Evolutionary conservation across 2,113 vertebrate species (phyloP), one percentile per base, ranked within the genome.

Genomic region (Craseonycteris thonglongyai): DNA sequence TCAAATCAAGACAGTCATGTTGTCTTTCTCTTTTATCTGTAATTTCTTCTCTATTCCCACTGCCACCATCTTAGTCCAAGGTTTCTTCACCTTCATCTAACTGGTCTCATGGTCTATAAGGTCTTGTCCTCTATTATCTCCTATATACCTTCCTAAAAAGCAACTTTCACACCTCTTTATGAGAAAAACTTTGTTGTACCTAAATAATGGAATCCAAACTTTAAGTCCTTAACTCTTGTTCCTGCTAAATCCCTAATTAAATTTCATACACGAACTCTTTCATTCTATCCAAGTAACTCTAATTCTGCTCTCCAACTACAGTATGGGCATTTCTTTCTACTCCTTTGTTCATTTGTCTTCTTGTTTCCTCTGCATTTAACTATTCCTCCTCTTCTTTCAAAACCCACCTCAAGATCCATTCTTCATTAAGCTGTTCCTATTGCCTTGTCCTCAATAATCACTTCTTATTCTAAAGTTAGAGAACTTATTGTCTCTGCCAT

Each of bases 181-280:
- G 26, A 82, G 49, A 79, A 90, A 51, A 51, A 91, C 47, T n/a
- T 69, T 15, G 4, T n/a, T 95, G 63, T 71, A 7, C n/a, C 11
- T 84, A 71, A 80, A 90, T 38, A 93, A 87, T 93, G 59, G 72
- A 96, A 88, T 59, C 40, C 21, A 92, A 35, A 49, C 7, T 78
- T 51, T 28, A 47, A 69, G 38, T 51, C 59, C 65, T 80, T 95
- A 35, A 19, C 28, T 47, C 65, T 81, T 80, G 8, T 76, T 84
- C 58, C 59, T 90, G 71, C 30, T 56, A 42, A 47, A 38, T 85
- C 47, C 74, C 82, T 45, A 38, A 15, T 49, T 75, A 47, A 7
- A 2, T 33, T 75, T 91, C 30, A n/a, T 80, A 2, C 3, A 19
- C 7, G 16, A 75, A 28, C 66, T 68, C 33, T n/a, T 82, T 40